Evolutionary conservation across 2,888 invertebrate species (phyloP), one percentile per base, ranked within the genome.

Genomic region (Helobdella robusta): DNA sequence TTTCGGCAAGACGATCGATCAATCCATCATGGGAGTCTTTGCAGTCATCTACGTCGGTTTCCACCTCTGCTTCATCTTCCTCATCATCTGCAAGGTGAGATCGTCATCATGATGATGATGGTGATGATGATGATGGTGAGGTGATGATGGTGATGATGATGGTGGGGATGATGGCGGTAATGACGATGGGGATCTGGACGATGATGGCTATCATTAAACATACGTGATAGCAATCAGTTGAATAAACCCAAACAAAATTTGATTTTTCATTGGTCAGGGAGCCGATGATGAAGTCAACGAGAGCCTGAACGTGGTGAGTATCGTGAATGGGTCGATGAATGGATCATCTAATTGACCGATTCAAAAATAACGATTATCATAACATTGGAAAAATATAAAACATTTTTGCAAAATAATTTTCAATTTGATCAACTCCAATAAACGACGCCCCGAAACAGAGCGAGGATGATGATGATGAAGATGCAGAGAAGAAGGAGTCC

Each of bases 51-150:
- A 76, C 28, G 44, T 75, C 34, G 36, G 63, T 1, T 63, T 63
- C 52, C 63, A 63, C 25, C 32, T 63, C 34, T 48, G 74, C 23
- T 76, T 74, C 67, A 76, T 77, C 67, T 35, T 74, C 11, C 40
- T 73, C 36, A 76, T 77, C 67, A 69, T 70, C 5, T 52, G 72
- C 60, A 74, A 72, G 68, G 73, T 76, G 44, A 32, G 63, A 50
- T 23, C 6, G n/a, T 56, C 32, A 15, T 40, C 11, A 15, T 40
- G 44, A 15, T 40, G n/a, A 40, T 40, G 11, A n/a, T n/a, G n/a
- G n/a, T n/a, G n/a, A 40, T 40, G 11, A n/a, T 40, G 44, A 11
- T 40, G 44, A 11, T 15, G 11, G 44, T 40, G 11, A 15, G n/a
- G n/a, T 40, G 44, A 40, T 40, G 44, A 15, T 15, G 11, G 44